These are phyloP conservation scores for Coranthus polyacanthus DNA, from an alignment of 2,797 vertebrate genomes.

Conservation along the genomic window DNA sequence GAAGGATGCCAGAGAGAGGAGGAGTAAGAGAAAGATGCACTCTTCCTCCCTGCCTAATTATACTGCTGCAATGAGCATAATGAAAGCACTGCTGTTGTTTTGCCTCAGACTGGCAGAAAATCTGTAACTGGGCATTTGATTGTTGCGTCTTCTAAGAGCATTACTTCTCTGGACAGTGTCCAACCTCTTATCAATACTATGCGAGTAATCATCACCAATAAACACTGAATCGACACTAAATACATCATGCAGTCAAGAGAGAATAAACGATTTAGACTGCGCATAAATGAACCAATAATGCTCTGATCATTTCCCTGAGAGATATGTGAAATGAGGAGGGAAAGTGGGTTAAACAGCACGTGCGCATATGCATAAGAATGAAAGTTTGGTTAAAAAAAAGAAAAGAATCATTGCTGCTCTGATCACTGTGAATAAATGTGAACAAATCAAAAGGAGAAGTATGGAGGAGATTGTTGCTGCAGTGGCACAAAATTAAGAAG, in stretches of 20 bases:
- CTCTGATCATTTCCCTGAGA: background rate
- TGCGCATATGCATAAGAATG: conserved; percentile 3
- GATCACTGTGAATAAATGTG: conserved; percentile 11
- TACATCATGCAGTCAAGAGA: background rate
- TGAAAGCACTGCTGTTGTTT: conserved; percentile 45
- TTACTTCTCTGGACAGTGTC: conserved; percentile 11
- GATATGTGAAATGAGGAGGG: background rate
- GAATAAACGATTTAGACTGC: background rate
- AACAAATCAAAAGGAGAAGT: background rate
- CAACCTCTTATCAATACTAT: background rate
- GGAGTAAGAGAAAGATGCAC: conserved; percentile 30
- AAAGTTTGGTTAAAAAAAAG: background rate
- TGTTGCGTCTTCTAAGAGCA: conserved; percentile 26
- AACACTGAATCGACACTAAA: conserved; percentile 11
- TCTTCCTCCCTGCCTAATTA: conserved; percentile 52
- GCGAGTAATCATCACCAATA: conserved; percentile 10
- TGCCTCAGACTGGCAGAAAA: conserved; percentile 24
- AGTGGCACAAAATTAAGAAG: conserved; percentile 28
- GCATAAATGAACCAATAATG: background rate
- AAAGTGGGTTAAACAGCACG: background rate
- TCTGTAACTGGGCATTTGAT: conserved; percentile 37
- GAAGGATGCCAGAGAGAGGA: conserved; percentile 36
- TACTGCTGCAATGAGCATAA: conserved; percentile 43
- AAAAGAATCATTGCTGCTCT: too few relatives aligned
- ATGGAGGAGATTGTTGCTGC: conserved; percentile 8